Conservation (phyloP, 2,888 invertebrate species). For the Mycogona germanica region DNA sequence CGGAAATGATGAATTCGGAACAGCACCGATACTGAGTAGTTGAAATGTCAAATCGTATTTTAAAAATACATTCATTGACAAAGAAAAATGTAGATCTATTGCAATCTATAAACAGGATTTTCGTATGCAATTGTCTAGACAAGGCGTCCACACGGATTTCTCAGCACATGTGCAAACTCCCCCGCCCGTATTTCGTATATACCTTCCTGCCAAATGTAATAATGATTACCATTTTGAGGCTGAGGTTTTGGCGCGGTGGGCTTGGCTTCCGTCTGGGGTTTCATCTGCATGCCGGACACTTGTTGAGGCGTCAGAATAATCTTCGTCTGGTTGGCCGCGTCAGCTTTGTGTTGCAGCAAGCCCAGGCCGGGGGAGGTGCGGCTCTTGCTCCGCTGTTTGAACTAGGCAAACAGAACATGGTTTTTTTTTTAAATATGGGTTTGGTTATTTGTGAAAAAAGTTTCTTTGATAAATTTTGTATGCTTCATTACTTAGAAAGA, state of each 20-base stretch:
- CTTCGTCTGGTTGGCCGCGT: slow-evolving; percentile 25
- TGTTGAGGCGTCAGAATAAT: slow-evolving; percentile 18
- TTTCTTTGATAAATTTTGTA: background rate
- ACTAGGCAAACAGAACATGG: background rate
- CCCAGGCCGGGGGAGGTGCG: slow-evolving; percentile 18
- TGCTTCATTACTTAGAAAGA: background rate
- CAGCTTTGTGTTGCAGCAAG: slow-evolving; percentile 24
- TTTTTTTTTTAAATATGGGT: background rate
- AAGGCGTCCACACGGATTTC: no score
- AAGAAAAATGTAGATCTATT: no score
- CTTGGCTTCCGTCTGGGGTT: slow-evolving; percentile 7
- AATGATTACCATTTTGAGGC: background rate
- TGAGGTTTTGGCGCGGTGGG: background rate
- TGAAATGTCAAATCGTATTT: no score
- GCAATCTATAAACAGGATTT: no score
- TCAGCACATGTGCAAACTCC: no score
- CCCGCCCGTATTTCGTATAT: no score
- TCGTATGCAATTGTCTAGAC: no score
- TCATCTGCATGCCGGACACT: slow-evolving; percentile 16
- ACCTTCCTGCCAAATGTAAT: no score
- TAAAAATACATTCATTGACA: no score
- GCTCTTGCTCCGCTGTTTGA: slow-evolving; percentile 21
- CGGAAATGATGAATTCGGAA: no score
- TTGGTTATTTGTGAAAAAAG: no score
- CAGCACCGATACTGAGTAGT: no score